phyloP scores from a whole-genome alignment of 2,797 vertebrate genomes.

The Alauda arvensis region DNA sequence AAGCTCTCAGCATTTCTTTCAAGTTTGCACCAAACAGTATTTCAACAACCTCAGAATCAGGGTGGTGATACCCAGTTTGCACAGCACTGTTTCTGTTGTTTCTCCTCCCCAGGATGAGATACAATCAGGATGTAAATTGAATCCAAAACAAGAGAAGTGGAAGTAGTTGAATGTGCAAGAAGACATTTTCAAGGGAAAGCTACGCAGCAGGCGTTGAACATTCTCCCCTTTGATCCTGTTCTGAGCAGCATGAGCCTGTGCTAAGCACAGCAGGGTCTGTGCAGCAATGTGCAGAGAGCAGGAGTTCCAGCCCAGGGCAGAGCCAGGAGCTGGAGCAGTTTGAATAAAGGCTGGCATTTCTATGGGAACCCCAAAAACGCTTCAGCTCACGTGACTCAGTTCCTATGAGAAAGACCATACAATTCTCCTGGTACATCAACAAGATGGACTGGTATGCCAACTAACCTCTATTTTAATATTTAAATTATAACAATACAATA shows the following conservation, averaged over 20 bases:
- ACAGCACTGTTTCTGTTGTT: not conserved
- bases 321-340: not conserved
- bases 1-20: not conserved
- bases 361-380: not conserved
- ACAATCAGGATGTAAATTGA: not conserved
- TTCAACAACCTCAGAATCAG: not conserved
- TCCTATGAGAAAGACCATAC: conserved; percentile 44
- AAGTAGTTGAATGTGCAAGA: not conserved
- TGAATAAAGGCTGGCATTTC: conserved; percentile 20
- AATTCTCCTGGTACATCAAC: conserved; percentile 60
- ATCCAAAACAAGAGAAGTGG: conserved; percentile 21
- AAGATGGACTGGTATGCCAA: conserved; percentile 62
- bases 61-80: not conserved
- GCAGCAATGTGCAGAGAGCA: not conserved
- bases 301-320: not conserved
- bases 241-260: conserved; percentile 25
- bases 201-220: not conserved
- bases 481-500: conserved; percentile 73
- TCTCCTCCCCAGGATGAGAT: not conserved
- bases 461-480: conserved; percentile 74
- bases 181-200: conserved; percentile 21
- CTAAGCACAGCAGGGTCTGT: not conserved
- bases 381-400: not conserved
- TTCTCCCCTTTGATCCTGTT: conserved; percentile 1
- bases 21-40: not conserved